A percentile compares a stretch with the other conserved stretches of the same genome.
These are phyloP conservation scores for Champsocephalus gunnari DNA, from an alignment of 2,797 vertebrate genomes.

Conservation along the genomic window DNA sequence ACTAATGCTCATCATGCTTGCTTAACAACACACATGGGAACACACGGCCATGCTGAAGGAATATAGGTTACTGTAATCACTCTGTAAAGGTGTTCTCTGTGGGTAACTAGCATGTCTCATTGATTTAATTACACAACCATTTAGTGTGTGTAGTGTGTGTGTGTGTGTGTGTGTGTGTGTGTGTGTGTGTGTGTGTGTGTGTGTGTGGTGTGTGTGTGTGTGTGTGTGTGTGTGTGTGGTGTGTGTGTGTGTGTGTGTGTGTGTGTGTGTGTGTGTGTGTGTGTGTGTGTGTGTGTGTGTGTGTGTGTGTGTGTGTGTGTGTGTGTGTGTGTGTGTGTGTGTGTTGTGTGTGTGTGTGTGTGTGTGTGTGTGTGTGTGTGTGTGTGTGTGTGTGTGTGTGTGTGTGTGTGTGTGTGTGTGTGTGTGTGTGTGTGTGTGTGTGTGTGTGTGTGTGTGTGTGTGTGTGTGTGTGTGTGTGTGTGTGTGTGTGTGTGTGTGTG, in stretches of 20 bases:
- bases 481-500: slow-evolving; percentile 14
- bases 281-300: background rate
- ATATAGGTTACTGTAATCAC: too few species aligned
- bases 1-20: too few species aligned
- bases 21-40: too few species aligned
- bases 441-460: too few species aligned
- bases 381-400: slow-evolving; percentile 14
- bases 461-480: slow-evolving; percentile 12
- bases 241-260: background rate
- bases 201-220: slow-evolving; percentile 14
- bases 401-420: slow-evolving; percentile 15
- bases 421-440: slow-evolving; percentile 15
- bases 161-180: background rate
- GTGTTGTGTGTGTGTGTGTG: background rate
- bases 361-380: slow-evolving; percentile 7
- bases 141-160: slow-evolving; percentile 12
- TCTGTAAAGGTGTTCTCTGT: slow-evolving; percentile 14
- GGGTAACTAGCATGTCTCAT: slow-evolving; percentile 23
- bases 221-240: slow-evolving; percentile 15
- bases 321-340: slow-evolving; percentile 14
- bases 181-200: background rate
- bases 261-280: slow-evolving; percentile 25
- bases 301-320: slow-evolving; percentile 15
- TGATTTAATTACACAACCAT: slow-evolving; percentile 3
- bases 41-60: too few species aligned